phyloP scores from a whole-genome alignment of 2,888 invertebrate genomes.

The Tiliacea citrago region DNA sequence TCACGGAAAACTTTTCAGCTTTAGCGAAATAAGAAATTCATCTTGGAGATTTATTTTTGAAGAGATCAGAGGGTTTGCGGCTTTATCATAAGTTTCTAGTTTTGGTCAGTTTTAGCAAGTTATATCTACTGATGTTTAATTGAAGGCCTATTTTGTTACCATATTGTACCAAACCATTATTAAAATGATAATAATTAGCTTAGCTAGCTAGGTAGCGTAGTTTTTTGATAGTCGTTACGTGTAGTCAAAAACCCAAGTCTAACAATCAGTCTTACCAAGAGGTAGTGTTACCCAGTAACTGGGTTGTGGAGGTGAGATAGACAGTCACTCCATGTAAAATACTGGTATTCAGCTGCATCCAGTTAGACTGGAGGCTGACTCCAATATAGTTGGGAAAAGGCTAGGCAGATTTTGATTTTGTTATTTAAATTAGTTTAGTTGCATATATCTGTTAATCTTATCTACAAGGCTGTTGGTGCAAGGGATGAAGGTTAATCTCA shows the following conservation, averaged over 20 bases:
- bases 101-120: background rate
- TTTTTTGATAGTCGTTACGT: background rate
- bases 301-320: background rate
- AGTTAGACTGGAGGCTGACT: background rate
- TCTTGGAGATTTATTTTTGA: conserved; percentile 31
- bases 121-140: background rate
- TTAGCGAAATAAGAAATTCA: conserved; percentile 9
- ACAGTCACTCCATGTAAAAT: background rate
- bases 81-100: conserved; percentile 12
- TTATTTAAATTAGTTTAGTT: background rate
- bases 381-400: background rate
- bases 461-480: background rate
- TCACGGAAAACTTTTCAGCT: conserved; percentile 23
- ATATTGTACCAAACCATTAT: background rate
- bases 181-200: too few species aligned
- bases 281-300: background rate
- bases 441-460: background rate
- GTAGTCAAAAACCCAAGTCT: background rate
- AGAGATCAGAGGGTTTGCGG: background rate
- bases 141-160: background rate
- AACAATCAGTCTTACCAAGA: background rate
- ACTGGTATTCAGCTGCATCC: background rate
- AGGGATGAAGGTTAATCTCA: too few species aligned
- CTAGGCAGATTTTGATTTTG: background rate
- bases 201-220: too few species aligned